Percentiles rank a stretch among this genome's conserved stretches.
These are phyloP conservation scores for Lepus europaeus DNA, from an alignment of 2,113 vertebrate genomes.

Conservation along the genomic window DNA sequence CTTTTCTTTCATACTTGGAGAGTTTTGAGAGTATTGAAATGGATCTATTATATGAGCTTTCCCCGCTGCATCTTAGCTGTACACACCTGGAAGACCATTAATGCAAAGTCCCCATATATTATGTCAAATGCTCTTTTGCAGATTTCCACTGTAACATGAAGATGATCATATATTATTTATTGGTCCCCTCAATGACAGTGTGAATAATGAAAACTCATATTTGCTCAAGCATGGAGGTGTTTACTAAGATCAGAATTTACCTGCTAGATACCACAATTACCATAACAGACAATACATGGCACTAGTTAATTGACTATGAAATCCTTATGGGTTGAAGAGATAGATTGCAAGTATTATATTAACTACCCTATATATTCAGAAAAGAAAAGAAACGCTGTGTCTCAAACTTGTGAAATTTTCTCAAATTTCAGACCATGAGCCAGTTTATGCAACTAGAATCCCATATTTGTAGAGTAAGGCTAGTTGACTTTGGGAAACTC, in stretches of 20 bases:
- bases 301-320: not conserved
- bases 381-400: not conserved
- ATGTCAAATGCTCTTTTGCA: not conserved
- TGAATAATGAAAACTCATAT: not conserved
- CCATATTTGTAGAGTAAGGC: not conserved
- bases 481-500: not conserved
- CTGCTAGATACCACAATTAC: not conserved
- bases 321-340: not conserved
- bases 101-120: not conserved
- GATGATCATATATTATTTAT: not conserved
- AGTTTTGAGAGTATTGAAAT: not conserved
- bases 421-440: not conserved
- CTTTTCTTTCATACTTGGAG: not conserved
- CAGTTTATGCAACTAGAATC: not conserved
- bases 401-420: not conserved
- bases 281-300: not conserved
- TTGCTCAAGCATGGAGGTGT: not conserved
- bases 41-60: not conserved
- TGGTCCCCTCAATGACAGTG: not conserved
- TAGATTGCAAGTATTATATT: not conserved
- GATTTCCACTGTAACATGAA: not conserved
- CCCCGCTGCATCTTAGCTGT: not conserved
- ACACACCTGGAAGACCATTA: not conserved
- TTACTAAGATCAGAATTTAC: not conserved
- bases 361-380: not conserved